Conservation (phyloP, 2,888 invertebrate genomes). For the Eledona agricola region DNA sequence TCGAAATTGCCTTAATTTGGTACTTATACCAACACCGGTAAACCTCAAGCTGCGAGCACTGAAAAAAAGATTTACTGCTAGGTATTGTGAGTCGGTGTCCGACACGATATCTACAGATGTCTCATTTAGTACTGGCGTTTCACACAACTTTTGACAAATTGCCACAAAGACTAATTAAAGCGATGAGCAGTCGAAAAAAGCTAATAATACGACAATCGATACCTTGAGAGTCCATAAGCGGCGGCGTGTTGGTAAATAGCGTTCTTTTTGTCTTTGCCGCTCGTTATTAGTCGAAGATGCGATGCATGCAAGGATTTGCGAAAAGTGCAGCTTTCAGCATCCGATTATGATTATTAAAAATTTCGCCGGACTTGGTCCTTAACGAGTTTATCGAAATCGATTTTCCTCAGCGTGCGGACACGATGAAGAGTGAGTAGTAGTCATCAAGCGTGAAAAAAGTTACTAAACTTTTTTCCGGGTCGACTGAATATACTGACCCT, state of each 20-base stretch:
- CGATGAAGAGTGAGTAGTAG: conserved; percentile 42
- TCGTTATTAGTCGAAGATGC: conserved; percentile 40
- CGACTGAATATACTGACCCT: conserved; percentile 61
- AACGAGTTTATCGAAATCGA: conserved; percentile 36
- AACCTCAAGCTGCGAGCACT: conserved; percentile 33
- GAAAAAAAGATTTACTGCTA: conserved; percentile 34
- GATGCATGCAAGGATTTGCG: conserved; percentile 47
- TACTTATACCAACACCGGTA: conserved; percentile 44
- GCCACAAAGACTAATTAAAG: too few species aligned
- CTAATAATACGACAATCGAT: conserved; percentile 42
- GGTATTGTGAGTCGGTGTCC: conserved; percentile 27
- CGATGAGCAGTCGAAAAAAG: conserved; percentile 16
- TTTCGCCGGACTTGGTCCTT: conserved; percentile 22
- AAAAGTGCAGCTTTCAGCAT: conserved; percentile 41
- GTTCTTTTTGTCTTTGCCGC: conserved; percentile 28
- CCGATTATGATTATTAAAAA: conserved; percentile 49
- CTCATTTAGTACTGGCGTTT: conserved; percentile 21
- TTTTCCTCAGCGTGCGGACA: conserved; percentile 37
- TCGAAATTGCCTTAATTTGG: conserved; percentile 52
- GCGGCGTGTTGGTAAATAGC: conserved; percentile 38
- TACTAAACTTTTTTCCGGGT: conserved; percentile 58
- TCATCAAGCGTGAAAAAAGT: conserved; percentile 57
- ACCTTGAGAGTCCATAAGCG: conserved; percentile 38
- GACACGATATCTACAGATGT: conserved; percentile 25
- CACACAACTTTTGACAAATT: conserved; percentile 13